phyloP scores from a whole-genome alignment of 2,113 vertebrate genomes.

The Actinemys pallida region DNA sequence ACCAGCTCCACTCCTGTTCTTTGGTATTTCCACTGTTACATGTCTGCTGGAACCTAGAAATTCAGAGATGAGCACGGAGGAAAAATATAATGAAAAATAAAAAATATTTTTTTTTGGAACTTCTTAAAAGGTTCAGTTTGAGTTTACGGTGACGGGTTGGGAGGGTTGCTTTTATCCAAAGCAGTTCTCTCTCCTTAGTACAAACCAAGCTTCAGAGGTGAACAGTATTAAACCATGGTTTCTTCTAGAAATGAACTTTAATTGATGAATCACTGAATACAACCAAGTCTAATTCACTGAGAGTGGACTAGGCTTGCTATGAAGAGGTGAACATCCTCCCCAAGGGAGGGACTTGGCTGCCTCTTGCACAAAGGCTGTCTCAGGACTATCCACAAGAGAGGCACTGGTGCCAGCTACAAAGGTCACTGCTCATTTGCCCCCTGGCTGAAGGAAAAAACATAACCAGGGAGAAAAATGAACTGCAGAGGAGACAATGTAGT shows the following conservation, averaged over 20 bases:
- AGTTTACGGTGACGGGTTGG: neutral
- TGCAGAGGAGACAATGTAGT: neutral
- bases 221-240: neutral
- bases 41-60: neutral
- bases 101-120: neutral
- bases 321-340: conserved; percentile 13
- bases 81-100: neutral
- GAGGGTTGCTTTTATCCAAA: neutral
- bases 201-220: neutral
- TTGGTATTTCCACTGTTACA: neutral
- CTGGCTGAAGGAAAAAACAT: conserved; percentile 39
- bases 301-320: neutral
- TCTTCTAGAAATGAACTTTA: neutral
- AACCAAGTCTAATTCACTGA: conserved; percentile 13
- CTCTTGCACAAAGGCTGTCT: neutral
- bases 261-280: neutral
- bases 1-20: neutral
- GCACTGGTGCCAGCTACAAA: conserved; percentile 54
- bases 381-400: conserved; percentile 34
- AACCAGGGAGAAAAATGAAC: neutral
- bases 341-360: conserved; percentile 48
- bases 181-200: neutral
- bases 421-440: conserved; percentile 65
- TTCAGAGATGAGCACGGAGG: neutral
- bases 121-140: neutral